Base-by-base conservation (phyloP, 2,113 vertebrate genomes). In the Pseudolaguvia tuberculata region DNA sequence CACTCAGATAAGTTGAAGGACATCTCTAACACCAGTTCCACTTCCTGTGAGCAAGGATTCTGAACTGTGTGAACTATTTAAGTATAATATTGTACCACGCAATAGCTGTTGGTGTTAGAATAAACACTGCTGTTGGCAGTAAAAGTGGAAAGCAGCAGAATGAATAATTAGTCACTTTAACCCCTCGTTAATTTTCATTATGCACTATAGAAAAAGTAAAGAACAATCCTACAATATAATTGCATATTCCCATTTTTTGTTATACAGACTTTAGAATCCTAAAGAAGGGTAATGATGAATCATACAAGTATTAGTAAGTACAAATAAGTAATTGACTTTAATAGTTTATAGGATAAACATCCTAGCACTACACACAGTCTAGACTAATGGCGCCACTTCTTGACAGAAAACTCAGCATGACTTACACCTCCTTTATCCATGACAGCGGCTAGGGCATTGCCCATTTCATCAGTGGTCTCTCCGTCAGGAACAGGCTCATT, bases 401-500 rank as follows among this genome's bases (percentile, higher is more conserved):
- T 9, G 42, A n/a, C 1, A 72, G 23, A 65, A 85, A 73, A 55
- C 63, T 79, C 82, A 76, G 81, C 85, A 78, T 76, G 5, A 95
- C 94, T 95, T 95, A 96, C 94, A 87, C 92, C 91, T 91, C 91
- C 93, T 87, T 87, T 88, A 39, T 91, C 87, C 67, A 89, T 94
- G 90, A 94, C 92, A 58, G 93, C 93, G 25, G 93, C 93, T 83
- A 94, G 91, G 78, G 89, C 90, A 50, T 92, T 93, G 80, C 94
- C 94, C 79, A 94, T 87, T 79, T 91, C 87, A 76, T 87, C 88
- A 39, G 91, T 90, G 0, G 77, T 66, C 65, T 86, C 85, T 77
- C 74, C 70, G 68, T 87, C 89, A 25, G 72, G 51, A 47, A 79
- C 52, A 0, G 87, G 87, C 81, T 96, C 91, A 25, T 27, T 88